Conservation (phyloP, 1,140 invertebrate genomes). For the Aphidius ervi region DNA sequence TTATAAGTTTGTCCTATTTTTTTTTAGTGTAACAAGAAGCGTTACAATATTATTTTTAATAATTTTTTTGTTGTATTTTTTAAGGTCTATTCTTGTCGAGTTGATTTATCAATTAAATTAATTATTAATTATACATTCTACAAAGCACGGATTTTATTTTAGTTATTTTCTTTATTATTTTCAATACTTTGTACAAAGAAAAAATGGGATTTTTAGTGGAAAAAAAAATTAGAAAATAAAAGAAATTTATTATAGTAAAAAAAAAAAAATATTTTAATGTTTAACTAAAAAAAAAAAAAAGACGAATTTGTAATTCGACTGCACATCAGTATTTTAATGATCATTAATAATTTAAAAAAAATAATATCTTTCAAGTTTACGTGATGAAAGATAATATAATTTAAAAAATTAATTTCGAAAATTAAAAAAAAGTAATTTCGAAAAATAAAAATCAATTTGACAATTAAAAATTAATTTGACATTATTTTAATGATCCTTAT, state of each 20-base stretch:
- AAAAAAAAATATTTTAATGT: not conserved
- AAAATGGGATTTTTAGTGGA: conserved; percentile 3
- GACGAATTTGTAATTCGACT: not conserved
- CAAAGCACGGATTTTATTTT: conserved; percentile 3
- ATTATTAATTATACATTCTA: conserved; percentile 1
- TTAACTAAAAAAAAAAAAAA: conserved; percentile 9
- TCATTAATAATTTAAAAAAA: too few relatives aligned
- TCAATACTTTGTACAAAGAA: conserved; percentile 19
- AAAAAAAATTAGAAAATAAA: not conserved
- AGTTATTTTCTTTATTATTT: conserved; percentile 11
- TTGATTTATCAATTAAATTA: conserved; percentile 7
- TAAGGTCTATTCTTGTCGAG: not conserved
- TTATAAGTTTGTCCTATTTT: not conserved
- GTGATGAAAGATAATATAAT: too few relatives aligned
- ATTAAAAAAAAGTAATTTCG: too few relatives aligned
- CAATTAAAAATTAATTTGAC: too few relatives aligned
- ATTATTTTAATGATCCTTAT: too few relatives aligned
- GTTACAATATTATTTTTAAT: conserved; percentile 1
- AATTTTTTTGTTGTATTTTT: not conserved
- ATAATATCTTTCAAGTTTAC: not conserved
- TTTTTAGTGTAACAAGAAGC: conserved; percentile 8
- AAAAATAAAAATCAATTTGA: too few relatives aligned
- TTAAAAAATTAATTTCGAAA: too few relatives aligned
- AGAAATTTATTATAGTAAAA: conserved; percentile 4
- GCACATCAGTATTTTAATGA: not conserved